Conservation (phyloP, 2,888 invertebrate species). For the Tipula vernalis region DNA sequence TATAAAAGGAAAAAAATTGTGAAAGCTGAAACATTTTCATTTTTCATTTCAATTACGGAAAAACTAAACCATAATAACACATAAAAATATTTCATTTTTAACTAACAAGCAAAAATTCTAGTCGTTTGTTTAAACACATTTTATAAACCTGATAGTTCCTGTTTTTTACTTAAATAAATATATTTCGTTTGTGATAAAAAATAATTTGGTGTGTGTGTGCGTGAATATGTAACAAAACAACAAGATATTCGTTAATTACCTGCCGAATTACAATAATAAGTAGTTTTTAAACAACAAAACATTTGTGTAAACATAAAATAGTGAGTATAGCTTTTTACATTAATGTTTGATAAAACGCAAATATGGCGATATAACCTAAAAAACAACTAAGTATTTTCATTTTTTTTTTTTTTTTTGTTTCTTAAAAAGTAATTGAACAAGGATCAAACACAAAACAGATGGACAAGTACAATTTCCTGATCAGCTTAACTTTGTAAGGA, state of each 20-base stretch:
- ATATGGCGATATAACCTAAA: neutral
- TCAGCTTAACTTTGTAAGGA: too few relatives aligned
- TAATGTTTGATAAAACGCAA: neutral
- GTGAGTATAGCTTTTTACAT: neutral
- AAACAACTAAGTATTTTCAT: neutral
- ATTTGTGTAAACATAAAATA: neutral
- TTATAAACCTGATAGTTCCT: neutral
- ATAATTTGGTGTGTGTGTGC: neutral
- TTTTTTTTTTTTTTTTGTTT: neutral
- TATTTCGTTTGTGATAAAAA: neutral
- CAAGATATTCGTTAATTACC: neutral
- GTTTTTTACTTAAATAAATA: neutral
- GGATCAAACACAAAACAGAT: neutral
- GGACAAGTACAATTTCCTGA: neutral
- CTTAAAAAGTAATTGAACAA: neutral
- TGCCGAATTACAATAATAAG: neutral
- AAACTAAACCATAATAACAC: neutral
- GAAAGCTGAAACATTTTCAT: neutral
- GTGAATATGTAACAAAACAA: neutral
- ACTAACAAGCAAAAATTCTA: neutral
- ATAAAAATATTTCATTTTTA: neutral
- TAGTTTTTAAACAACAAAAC: neutral
- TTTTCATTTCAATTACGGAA: neutral
- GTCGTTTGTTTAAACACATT: neutral
- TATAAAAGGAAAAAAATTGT: neutral